Base-by-base conservation (phyloP, 2,797 vertebrate genomes). In the Alosa sapidissima region DNA sequence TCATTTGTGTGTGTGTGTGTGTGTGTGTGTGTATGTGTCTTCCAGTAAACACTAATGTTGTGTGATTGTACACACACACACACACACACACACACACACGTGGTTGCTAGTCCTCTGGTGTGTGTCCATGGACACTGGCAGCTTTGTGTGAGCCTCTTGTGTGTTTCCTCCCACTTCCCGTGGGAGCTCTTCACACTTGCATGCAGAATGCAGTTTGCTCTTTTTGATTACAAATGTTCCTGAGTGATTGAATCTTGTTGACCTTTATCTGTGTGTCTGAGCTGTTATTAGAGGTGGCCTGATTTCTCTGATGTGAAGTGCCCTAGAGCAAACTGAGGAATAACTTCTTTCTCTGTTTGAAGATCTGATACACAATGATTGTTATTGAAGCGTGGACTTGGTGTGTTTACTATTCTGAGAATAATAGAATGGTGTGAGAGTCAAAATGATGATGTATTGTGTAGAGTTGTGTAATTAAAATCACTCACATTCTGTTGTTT, bases 1-100 rank as follows among this genome's bases (percentile, higher is more conserved):
- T n/a, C 24, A 47, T 81, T n/a, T 87, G 88, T 89, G 88, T 89
- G 85, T 86, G 84, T 82, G 36, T 89, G 89, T 85, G 89, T 85
- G n/a, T 49, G 14, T 55, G 81, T 55, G 13, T 60, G 58, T 85
- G 41, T 83, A 2, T 54, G 65, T 72, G 33, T 72, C 10, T 41
- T 14, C 6, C 24, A 36, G 65, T 36, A 72, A 72, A 72, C 24
- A 72, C 58, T n/a, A 62, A 62, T 62, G 24, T 62, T 28, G 5
- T 62, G 60, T 62, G 21, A 6, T 7, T 9, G n/a, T 28, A 75
- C 68, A 75, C 33, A 75, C 28, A 75, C 33, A 41, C 33, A 72
- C 65, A 36, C 68, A 36, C 68, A 75, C 14, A 36, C 13, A 75
- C 33, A 75, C 33, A 36, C 11, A 41, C 28, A 36, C 55, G 58